A percentile compares a stretch with the other conserved stretches of the same genome.
These are phyloP conservation scores for Erynnis tages DNA, from an alignment of 2,888 invertebrate species.

Conservation along the genomic window DNA sequence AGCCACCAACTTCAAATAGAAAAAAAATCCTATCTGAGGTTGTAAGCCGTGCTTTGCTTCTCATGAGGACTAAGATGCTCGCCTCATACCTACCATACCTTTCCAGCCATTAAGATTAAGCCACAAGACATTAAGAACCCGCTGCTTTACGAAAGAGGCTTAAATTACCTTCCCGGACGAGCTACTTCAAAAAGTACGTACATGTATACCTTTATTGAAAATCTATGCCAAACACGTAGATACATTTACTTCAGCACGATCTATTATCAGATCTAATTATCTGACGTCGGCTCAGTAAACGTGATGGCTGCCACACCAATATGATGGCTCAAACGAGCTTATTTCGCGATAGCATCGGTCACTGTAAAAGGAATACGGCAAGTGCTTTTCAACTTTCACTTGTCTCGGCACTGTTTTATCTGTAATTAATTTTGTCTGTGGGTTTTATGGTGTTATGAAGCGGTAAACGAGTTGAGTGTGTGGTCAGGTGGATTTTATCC, in stretches of 20 bases:
- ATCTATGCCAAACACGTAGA: not conserved
- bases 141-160: no score
- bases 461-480: slow-evolving; percentile 8
- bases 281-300: slow-evolving; percentile 7
- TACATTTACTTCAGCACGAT: not conserved
- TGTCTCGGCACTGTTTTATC: slow-evolving; percentile 22
- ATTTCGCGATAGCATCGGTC: slow-evolving; percentile 20
- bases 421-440: slow-evolving; percentile 24
- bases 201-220: no score
- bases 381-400: slow-evolving; percentile 25
- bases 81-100: no score
- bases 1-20: no score
- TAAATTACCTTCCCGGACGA: no score
- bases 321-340: slow-evolving; percentile 18
- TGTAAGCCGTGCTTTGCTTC: no score
- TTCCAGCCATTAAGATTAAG: no score
- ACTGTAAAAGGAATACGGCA: slow-evolving; percentile 6
- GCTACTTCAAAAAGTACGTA: not conserved
- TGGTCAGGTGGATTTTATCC: slow-evolving; percentile 12
- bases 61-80: no score
- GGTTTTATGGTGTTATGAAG: slow-evolving; percentile 22
- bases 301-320: slow-evolving; percentile 17
- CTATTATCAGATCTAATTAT: not conserved
- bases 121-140: no score
- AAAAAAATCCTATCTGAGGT: no score